Evolutionary conservation across 2,113 vertebrate species (phyloP).

Genomic region (Ictalurus punctatus): DNA sequence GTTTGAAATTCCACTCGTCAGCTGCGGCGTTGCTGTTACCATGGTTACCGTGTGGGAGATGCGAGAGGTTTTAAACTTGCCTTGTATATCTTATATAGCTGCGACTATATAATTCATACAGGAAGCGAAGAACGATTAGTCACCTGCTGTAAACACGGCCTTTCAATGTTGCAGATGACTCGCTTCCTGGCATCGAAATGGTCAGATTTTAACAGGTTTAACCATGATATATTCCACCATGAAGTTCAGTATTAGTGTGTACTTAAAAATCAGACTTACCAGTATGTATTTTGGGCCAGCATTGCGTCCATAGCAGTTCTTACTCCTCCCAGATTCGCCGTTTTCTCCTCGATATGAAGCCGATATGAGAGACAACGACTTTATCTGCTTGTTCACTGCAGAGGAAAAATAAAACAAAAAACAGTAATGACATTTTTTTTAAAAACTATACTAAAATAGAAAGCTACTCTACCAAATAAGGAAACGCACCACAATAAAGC

Average conservation of each 20-base stretch:
- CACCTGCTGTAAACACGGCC: not conserved
- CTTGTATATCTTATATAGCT: not conserved
- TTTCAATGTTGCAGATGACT: not conserved
- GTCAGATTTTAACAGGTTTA: not conserved
- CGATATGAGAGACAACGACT: slow-evolving; percentile 80
- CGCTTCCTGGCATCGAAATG: not conserved
- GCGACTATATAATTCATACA: not conserved
- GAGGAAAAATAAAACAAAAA: slow-evolving; percentile 3
- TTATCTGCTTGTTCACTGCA: slow-evolving; percentile 80
- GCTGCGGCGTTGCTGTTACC: not conserved
- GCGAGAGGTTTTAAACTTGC: not conserved
- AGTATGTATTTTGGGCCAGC: slow-evolving; percentile 71
- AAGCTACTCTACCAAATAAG: not conserved
- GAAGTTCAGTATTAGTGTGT: not conserved
- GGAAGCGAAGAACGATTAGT: not conserved
- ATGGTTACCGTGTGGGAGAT: not conserved
- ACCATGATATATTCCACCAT: not conserved
- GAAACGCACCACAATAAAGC: not conserved
- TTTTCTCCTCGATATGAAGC: slow-evolving; percentile 76
- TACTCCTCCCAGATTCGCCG: slow-evolving; percentile 79
- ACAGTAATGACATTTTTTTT: not conserved
- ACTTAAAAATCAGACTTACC: slow-evolving; percentile 69
- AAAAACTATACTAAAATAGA: not conserved
- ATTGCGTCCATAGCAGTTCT: slow-evolving; percentile 85
- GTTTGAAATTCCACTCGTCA: not conserved